Evolutionary conservation across 2,888 invertebrate species (phyloP), one percentile per base, ranked within the genome.

Genomic region (Polydrusus pterygomalis): DNA sequence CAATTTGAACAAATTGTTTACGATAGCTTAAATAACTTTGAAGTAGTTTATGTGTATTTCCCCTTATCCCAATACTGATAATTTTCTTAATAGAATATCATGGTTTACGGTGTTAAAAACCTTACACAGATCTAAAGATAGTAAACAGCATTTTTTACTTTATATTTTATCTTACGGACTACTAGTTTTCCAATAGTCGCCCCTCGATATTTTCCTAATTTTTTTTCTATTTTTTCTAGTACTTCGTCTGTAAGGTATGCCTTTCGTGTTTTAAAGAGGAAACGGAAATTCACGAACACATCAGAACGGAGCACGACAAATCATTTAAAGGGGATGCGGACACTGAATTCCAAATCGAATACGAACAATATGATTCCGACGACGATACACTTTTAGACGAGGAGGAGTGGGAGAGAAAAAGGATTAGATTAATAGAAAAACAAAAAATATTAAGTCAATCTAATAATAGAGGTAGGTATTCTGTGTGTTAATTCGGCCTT

Each of bases 181-280:
- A 15, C 15, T 9, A 9, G 40, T 40, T 40, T 67, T 49, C 2
- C 15, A 54, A n/a, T n/a, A n/a, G n/a, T n/a, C n/a, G n/a, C n/a
- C n/a, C n/a, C n/a, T n/a, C n/a, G n/a, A n/a, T n/a, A n/a, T 25
- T 25, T 25, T 25, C 5, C 25, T 25, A 25, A 67, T 47, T 38
- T 58, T 43, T 18, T 51, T 10, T 38, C 17, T 25, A n/a, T n/a
- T n/a, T 13, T 72, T 84, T 84, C 76, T 67, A 86, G 85, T 83
- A 82, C 70, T 84, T 80, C 64, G 81, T 83, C 9, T 87, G 87
- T 74, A 85, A 83, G 77, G 77, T 78, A 75, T 87, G 87, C 79
- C 78, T 86, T 49, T 62, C 71, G 11, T 80, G 84, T n/a, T 77
- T 70, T 15, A 58, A 74, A 62, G 77, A 74, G n/a, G 79, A 83